phyloP scores from a whole-genome alignment of 2,888 invertebrate species.

The Conistra vaccinii region DNA sequence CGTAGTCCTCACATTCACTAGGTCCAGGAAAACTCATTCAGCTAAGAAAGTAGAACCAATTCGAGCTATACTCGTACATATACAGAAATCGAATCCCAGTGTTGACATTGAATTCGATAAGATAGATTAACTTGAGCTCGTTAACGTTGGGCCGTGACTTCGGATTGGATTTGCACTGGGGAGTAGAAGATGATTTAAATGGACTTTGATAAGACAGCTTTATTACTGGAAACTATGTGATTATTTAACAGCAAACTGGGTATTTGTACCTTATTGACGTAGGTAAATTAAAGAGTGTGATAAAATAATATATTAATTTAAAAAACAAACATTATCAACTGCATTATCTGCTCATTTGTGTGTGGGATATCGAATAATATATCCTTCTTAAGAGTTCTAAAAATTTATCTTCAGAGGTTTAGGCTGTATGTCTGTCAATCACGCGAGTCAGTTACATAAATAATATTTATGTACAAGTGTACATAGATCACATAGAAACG shows the following conservation, averaged over 20 bases:
- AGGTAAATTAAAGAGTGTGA: neutral
- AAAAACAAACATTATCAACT: neutral
- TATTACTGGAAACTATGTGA: slow-evolving; percentile 12
- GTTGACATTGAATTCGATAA: slow-evolving; percentile 68
- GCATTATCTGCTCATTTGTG: neutral
- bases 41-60: slow-evolving; percentile 46
- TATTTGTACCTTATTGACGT: neutral
- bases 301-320: neutral
- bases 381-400: neutral
- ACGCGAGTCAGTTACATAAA: neutral
- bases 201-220: slow-evolving; percentile 13
- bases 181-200: slow-evolving; percentile 43
- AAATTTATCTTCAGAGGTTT: neutral
- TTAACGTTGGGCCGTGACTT: slow-evolving; percentile 66
- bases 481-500: no score
- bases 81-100: slow-evolving; percentile 63
- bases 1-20: no score
- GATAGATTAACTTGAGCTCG: slow-evolving; percentile 71
- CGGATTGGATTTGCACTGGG: slow-evolving; percentile 50
- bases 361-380: no score
- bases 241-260: neutral
- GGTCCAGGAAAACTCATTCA: no score
- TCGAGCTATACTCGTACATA: slow-evolving; percentile 37
- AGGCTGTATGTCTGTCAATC: neutral
- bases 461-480: no score